Percentiles rank a stretch among this genome's conserved stretches.
These are phyloP conservation scores for Celastrina argiolus DNA, from an alignment of 2,888 invertebrate species.

Conservation along the genomic window DNA sequence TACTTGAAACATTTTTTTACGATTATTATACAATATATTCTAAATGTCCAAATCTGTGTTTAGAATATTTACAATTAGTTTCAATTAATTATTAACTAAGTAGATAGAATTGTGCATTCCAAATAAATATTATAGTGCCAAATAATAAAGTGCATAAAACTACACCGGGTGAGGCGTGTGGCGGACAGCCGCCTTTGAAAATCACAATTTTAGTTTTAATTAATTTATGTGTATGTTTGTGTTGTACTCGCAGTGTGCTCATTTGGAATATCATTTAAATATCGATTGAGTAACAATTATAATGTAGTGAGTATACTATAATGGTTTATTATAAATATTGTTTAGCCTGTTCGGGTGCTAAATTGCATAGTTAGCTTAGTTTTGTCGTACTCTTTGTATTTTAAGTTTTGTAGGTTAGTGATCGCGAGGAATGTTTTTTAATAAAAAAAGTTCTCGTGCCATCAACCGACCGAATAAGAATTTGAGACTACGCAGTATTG, in stretches of 20 bases:
- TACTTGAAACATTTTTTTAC: conserved; percentile 22
- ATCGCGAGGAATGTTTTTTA: conserved; percentile 38
- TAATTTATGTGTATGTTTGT: conserved; percentile 40
- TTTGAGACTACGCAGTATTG: conserved; percentile 73
- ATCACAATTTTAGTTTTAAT: conserved; percentile 60
- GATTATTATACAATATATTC: conserved; percentile 42
- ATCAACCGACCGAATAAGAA: conserved; percentile 44
- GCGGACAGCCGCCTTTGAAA: conserved; percentile 48
- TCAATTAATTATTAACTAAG: conserved; percentile 46
- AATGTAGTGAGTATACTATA: conserved; percentile 36
- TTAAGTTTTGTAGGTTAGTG: conserved; percentile 42
- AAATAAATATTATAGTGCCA: conserved; percentile 70
- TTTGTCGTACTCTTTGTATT: conserved; percentile 51
- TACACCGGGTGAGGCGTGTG: conserved; percentile 44
- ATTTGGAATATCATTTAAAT: conserved; percentile 51
- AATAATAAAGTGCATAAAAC: conserved; percentile 42
- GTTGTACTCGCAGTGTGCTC: conserved; percentile 48
- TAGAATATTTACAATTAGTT: conserved; percentile 40
- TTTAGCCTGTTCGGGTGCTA: conserved; percentile 71
- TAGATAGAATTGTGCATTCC: conserved; percentile 70
- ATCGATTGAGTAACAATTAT: conserved; percentile 44
- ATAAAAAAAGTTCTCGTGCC: conserved; percentile 29
- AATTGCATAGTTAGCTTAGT: conserved; percentile 52
- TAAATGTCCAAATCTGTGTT: conserved; percentile 40
- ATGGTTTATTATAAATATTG: conserved; percentile 36